Evolutionary conservation across 2,113 vertebrate genomes (phyloP).

Genomic region (Maccullochella peelii): DNA sequence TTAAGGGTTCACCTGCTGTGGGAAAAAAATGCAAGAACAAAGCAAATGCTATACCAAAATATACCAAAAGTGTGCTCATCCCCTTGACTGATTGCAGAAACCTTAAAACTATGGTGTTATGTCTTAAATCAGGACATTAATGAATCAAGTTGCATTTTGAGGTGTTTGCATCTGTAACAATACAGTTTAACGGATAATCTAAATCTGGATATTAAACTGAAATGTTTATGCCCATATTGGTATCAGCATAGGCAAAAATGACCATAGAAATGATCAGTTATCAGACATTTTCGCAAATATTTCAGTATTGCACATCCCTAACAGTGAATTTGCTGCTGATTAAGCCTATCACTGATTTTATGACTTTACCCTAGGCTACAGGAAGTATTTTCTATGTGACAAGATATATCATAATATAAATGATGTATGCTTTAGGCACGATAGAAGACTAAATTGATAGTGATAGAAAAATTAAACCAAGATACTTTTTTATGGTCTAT

Average conservation of each 20-base stretch:
- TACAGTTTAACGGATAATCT: not conserved
- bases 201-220: not conserved
- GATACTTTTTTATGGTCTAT: constrained; percentile 21
- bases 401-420: constrained; percentile 14
- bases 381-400: constrained; percentile 36
- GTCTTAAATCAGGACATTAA: not conserved
- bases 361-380: constrained; percentile 29
- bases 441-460: constrained; percentile 9
- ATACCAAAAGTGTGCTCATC: not conserved
- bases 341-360: constrained; percentile 20
- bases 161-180: not conserved
- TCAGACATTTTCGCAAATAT: constrained; percentile 19
- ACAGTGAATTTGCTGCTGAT: constrained; percentile 10
- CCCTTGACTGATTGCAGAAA: not conserved
- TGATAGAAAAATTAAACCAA: not conserved
- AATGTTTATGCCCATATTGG: not conserved
- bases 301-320: constrained; percentile 5
- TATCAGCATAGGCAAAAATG: constrained; percentile 2
- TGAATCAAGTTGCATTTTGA: constrained; percentile 2
- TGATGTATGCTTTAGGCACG: not conserved
- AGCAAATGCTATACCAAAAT: not conserved
- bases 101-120: not conserved
- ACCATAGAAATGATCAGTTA: not conserved
- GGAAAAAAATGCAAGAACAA: not conserved
- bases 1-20: not conserved